Conservation (phyloP, 2,797 vertebrate genomes). For the Crocodylus rhombifer region DNA sequence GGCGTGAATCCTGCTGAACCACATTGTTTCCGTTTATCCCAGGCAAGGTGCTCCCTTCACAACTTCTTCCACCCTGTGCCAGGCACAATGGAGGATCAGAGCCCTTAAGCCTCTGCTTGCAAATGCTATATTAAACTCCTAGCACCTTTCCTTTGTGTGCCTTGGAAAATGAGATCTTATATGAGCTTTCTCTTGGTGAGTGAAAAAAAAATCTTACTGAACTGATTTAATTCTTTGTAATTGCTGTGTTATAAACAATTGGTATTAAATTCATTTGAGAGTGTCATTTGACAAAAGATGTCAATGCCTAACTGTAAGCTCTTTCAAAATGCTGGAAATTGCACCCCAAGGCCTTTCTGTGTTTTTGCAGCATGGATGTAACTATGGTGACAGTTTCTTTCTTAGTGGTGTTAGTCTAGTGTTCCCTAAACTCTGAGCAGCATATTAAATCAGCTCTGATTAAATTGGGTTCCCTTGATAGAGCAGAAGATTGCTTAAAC, state of each 20-base stretch:
- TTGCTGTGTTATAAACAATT: not conserved
- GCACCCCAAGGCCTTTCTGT: not conserved
- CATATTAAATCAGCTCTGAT: constrained; percentile 72
- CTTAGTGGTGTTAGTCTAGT: constrained; percentile 45
- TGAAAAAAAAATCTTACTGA: not conserved
- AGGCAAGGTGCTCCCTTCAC: not conserved
- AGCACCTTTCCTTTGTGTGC: not conserved
- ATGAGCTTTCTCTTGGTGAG: not conserved
- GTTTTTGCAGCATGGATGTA: not conserved
- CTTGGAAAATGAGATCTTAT: not conserved
- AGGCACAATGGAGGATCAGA: not conserved
- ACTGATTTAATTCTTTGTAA: not conserved
- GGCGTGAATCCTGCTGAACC: not conserved
- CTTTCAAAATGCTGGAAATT: constrained; percentile 19
- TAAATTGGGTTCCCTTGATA: constrained; percentile 71
- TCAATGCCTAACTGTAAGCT: not conserved
- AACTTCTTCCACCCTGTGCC: not conserved
- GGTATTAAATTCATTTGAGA: not conserved
- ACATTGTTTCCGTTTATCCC: not conserved
- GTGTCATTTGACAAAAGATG: not conserved
- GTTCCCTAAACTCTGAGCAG: constrained; percentile 66
- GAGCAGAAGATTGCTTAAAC: constrained; percentile 74
- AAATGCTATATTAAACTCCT: not conserved
- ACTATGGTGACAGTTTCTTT: constrained; percentile 59
- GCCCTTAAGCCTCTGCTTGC: not conserved